Conservation (phyloP, 2,888 invertebrate species). For the Belgica antarctica region DNA sequence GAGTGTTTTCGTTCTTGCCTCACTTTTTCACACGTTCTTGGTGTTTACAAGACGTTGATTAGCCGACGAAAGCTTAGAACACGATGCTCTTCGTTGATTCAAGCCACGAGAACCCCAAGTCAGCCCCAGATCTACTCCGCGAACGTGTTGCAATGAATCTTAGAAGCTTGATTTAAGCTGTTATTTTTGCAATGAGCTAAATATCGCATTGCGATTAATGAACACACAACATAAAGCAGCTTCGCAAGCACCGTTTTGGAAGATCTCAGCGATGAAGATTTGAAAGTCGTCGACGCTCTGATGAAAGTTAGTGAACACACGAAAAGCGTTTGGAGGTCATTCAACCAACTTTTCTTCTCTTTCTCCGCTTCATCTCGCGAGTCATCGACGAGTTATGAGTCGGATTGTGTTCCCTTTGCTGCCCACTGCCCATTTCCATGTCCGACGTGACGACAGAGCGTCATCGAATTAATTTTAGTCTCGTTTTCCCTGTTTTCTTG, state of each 20-base stretch:
- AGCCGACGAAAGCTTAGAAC: no score
- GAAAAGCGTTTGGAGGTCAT: constrained; percentile 10
- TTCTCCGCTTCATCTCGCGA: background rate
- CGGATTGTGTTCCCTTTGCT: background rate
- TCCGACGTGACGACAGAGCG: constrained; percentile 11
- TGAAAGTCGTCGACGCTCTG: background rate
- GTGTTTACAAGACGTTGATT: no score
- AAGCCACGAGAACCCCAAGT: no score
- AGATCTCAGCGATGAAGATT: background rate
- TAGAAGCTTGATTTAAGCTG: constrained; percentile 12
- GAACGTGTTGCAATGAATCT: no score
- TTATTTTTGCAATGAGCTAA: background rate
- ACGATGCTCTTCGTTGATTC: no score
- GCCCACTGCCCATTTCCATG: no score
- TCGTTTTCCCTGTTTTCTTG: background rate
- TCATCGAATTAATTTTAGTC: background rate
- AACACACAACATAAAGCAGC: background rate
- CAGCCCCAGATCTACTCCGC: no score
- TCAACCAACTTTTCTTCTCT: background rate
- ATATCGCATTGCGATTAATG: constrained; percentile 17
- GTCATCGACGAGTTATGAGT: background rate
- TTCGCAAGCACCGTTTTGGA: no score
- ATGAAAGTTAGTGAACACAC: constrained; percentile 4
- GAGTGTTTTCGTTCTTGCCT: no score
- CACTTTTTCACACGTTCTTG: no score